Base-by-base conservation (phyloP, 2,113 vertebrate genomes). In the Poeciliopsis turrubarensis region DNA sequence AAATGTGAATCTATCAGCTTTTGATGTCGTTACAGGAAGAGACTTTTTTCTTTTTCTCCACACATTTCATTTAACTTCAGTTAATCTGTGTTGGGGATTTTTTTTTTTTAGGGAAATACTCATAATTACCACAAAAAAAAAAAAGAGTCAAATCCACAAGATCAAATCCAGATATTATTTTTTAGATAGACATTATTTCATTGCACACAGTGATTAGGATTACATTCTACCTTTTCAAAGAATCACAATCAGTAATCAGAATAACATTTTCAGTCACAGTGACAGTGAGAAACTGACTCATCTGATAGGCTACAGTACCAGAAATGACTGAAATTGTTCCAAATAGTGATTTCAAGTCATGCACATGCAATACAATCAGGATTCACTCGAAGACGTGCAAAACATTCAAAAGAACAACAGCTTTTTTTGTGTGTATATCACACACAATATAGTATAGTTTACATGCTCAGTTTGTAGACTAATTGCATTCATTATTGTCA, bases 151-250 rank as follows among this genome's bases (percentile, higher is more conserved):
- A 57, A 7, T 57, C 25, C 1, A 60, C 29, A 57, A n/a, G 63
- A 37, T 67, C 51, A 0, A 79, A 73, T 68, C 37, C 73, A 62
- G 15, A 44, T 6, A 29, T 31, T 37, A 3, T 37, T 34, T 34
- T 41, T 47, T 66, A 5, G 19, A 68, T 61, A 64, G 3, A 57
- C 9, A 44, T 65, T 17, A 41, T 79, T 75, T 70, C 25, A 76
- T 86, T 86, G 79, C 74, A 86, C 84, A 72, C 27, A 61, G 66
- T 44, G 0, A 68, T 68, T 30, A 14, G 61, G 65, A 78, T 66
- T 66, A 79, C 65, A 81, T 79, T 65, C 75, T 70, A 25, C 17
- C 4, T 31, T 32, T 1, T 25, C 13, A 47, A 47, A 15, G 13
- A 66, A 60, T 41, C 32, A 75, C 51, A 31, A 65, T 71, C 37